phyloP scores from a whole-genome alignment of 2,113 vertebrate species.

The Onychostoma macrolepis region DNA sequence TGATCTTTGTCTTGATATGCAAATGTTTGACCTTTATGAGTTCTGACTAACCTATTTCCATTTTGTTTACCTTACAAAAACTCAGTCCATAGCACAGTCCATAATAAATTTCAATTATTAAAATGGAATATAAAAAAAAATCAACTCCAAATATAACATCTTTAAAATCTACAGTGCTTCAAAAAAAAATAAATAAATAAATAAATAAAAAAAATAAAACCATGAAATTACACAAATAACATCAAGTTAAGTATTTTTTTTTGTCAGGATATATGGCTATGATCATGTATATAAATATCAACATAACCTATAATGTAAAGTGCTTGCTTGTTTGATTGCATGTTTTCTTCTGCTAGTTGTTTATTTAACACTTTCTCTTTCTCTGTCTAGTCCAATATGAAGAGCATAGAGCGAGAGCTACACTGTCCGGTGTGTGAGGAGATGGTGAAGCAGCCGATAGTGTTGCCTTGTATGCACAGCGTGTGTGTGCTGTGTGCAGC shows the following conservation, averaged over 20 bases:
- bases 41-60: not conserved
- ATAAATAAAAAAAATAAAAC: too few species aligned
- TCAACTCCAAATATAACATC: not conserved
- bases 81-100: not conserved
- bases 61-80: not conserved
- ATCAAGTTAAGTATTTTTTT: not conserved
- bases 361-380: not conserved
- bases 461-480: conserved; percentile 91
- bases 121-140: not conserved
- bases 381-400: conserved; percentile 89
- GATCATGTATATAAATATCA: conserved; percentile 1
- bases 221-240: not conserved
- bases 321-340: not conserved
- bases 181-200: not conserved
- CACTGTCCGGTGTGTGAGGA: conserved; percentile 92
- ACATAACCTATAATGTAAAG: not conserved
- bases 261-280: not conserved
- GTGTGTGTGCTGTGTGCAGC: conserved; percentile 93
- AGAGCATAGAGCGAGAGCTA: conserved; percentile 94
- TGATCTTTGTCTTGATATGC: not conserved
- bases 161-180: not conserved
- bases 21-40: not conserved
- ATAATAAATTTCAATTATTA: not conserved
- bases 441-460: conserved; percentile 94
- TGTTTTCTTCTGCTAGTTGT: not conserved